Evolutionary conservation across 2,888 invertebrate genomes (phyloP), one percentile per base, ranked within the genome.

Genomic region (Sericinus montela): DNA sequence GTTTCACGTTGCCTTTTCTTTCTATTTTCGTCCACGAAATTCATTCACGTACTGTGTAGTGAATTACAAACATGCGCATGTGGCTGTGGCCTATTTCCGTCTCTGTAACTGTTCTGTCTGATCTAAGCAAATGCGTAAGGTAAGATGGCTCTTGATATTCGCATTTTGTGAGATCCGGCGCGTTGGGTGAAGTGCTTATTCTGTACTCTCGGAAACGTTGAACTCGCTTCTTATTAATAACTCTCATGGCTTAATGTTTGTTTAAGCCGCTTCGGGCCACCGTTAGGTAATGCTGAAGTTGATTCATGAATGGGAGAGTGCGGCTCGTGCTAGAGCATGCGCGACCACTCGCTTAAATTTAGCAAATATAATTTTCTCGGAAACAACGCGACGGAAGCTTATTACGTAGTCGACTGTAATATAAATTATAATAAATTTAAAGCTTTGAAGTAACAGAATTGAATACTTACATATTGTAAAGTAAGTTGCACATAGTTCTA

Each of bases 221-320:
- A 87, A 87, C 88, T 80, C 87, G 75, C 40, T 45, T 79, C 72
- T 80, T 87, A 87, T 85, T 88, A 87, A 87, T 87, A 88, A 85
- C 84, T 75, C 75, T 67, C 72, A 74, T 77, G 74, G 72, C 75
- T 65, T 65, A 65, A 59, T 78, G 81, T 79, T 84, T 80, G 84
- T 83, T 82, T 86, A 83, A 74, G 70, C 80, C 75, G 74, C 72
- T 69, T 68, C 72, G 72, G 61, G 64, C 69, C 67, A 62, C 67
- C 70, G 86, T 86, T 81, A 85, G 84, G 83, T 86, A 87, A 88
- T 72, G 84, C 64, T 79, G 80, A 79, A 80, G 81, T 85, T 88
- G 87, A 86, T 87, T 88, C 88, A 87, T 88, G 88, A 88, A 88
- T 87, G 87, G 74, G 75, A 73, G 80, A 76, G 75, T 69, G 74